phyloP scores from a whole-genome alignment of 2,113 vertebrate genomes.

The Ceyx margarethae region DNA sequence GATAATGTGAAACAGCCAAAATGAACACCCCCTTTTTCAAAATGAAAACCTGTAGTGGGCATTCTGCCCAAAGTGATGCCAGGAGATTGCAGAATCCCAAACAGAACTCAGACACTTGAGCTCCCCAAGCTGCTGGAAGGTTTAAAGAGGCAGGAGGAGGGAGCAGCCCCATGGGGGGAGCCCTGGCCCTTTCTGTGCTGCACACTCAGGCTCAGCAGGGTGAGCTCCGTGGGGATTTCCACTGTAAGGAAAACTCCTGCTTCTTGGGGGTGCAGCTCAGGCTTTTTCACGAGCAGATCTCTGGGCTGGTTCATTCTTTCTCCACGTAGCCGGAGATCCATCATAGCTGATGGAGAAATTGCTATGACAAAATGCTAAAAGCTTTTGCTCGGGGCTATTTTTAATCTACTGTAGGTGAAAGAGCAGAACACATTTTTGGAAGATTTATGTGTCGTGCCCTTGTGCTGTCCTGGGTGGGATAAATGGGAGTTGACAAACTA shows the following conservation, averaged over 20 bases:
- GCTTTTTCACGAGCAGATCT: slow-evolving; percentile 15
- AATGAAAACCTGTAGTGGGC: neutral
- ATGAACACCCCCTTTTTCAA: neutral
- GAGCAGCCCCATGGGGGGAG: neutral
- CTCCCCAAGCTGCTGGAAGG: neutral
- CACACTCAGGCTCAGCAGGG: neutral
- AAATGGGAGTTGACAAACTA: slow-evolving; percentile 42
- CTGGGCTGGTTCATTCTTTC: neutral
- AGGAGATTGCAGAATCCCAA: neutral
- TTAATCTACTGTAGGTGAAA: slow-evolving; percentile 65
- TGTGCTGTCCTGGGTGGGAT: neutral
- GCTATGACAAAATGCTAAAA: slow-evolving; percentile 55
- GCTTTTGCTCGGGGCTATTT: slow-evolving; percentile 52
- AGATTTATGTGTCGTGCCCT: slow-evolving; percentile 10
- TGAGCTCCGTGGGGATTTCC: slow-evolving; percentile 38
- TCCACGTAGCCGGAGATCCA: neutral
- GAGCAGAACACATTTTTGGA: slow-evolving; percentile 51
- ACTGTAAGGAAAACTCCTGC: neutral
- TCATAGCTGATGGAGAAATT: slow-evolving; percentile 41
- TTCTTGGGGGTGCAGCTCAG: slow-evolving; percentile 1
- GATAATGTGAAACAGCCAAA: neutral
- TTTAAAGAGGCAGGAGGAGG: neutral
- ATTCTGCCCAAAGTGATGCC: neutral
- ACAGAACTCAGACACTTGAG: neutral
- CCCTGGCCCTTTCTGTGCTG: neutral